Conservation (phyloP, 1,140 invertebrate species). For the Neodiprion fabricii region DNA sequence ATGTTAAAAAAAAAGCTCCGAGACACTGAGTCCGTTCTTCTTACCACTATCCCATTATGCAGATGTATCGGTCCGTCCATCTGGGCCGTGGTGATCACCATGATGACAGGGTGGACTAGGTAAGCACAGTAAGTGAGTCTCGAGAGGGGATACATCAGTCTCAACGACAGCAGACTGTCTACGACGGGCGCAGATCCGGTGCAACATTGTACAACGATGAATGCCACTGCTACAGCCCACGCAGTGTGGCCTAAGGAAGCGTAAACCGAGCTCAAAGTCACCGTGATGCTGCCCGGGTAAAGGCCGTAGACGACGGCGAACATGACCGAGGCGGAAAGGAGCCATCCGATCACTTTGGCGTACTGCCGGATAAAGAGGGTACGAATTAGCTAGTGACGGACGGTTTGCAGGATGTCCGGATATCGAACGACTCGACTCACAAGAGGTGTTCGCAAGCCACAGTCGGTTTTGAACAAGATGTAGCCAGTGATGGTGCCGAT, state of each 20-base stretch:
- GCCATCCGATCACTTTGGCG: constrained; percentile 68
- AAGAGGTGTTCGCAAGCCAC: constrained; percentile 68
- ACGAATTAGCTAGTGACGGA: background rate
- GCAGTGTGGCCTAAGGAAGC: constrained; percentile 69
- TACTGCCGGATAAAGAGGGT: background rate
- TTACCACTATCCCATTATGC: constrained; percentile 75
- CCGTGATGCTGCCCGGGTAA: constrained; percentile 72
- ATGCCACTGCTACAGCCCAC: constrained; percentile 78
- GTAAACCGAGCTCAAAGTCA: constrained; percentile 67
- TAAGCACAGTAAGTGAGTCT: constrained; percentile 91
- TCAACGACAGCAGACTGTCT: constrained; percentile 79
- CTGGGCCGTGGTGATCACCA: constrained; percentile 77
- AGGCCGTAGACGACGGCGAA: constrained; percentile 78
- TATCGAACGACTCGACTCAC: constrained; percentile 53
- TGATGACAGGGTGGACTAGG: constrained; percentile 85
- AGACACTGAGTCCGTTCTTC: constrained; percentile 24
- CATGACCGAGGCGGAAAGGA: constrained; percentile 65
- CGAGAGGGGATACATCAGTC: constrained; percentile 82
- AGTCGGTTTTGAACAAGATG: constrained; percentile 74
- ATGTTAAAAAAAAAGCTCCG: too few species aligned
- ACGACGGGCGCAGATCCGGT: constrained; percentile 77
- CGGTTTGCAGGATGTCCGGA: constrained; percentile 17
- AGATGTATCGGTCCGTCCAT: constrained; percentile 81
- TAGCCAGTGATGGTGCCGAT: constrained; percentile 80
- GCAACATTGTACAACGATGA: constrained; percentile 83